Conservation (phyloP, 2,888 invertebrate species). For the Brachypalpus laphriformis region DNA sequence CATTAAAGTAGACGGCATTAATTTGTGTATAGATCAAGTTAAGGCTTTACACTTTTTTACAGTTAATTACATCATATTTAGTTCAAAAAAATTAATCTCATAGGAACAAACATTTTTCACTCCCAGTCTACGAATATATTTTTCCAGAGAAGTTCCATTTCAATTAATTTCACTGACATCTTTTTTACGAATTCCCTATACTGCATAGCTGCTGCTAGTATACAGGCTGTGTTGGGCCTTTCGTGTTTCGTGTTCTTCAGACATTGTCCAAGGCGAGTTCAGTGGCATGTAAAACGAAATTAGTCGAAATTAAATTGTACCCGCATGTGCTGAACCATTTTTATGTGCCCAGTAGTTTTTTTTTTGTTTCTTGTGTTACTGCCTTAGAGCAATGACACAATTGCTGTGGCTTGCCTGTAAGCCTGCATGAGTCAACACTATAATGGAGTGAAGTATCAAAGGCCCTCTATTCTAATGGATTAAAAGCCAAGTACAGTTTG, state of each 20-base stretch:
- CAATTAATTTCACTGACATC: slow-evolving; percentile 44
- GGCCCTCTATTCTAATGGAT: slow-evolving; percentile 62
- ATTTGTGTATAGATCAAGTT: neutral
- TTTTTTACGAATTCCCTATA: neutral
- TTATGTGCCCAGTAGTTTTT: neutral
- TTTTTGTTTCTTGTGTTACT: neutral
- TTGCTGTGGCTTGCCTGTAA: slow-evolving; percentile 38
- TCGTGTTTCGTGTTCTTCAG: slow-evolving; percentile 43
- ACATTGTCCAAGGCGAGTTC: slow-evolving; percentile 50
- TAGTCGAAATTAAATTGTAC: slow-evolving; percentile 65
- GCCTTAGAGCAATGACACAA: slow-evolving; percentile 56
- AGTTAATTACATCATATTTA: slow-evolving; percentile 12
- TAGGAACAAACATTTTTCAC: neutral
- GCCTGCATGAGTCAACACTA: slow-evolving; percentile 67
- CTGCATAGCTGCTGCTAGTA: neutral
- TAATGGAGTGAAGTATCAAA: slow-evolving; percentile 51
- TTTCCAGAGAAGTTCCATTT: slow-evolving; percentile 14
- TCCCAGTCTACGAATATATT: neutral
- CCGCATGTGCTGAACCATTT: slow-evolving; percentile 43
- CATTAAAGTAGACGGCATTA: neutral
- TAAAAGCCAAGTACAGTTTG: slow-evolving; percentile 46
- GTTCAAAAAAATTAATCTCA: slow-evolving; percentile 1
- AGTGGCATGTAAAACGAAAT: slow-evolving; percentile 59
- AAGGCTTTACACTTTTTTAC: neutral
- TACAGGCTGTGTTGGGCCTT: slow-evolving; percentile 11